Conservation (phyloP, 2,797 vertebrate genomes). For the Mionectes olivaceus region DNA sequence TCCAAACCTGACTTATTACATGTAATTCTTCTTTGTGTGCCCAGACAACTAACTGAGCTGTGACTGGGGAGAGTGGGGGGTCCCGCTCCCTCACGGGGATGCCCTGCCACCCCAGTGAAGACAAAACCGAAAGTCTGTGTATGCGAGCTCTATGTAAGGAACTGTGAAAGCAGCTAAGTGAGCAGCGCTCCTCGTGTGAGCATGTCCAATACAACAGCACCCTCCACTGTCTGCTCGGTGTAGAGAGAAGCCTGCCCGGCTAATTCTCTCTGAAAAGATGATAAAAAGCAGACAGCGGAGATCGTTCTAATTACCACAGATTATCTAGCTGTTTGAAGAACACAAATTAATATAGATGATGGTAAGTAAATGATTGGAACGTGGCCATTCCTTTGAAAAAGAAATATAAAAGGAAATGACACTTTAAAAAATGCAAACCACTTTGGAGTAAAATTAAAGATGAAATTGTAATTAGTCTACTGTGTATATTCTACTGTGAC, state of each 20-base stretch:
- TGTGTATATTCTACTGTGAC: constrained; percentile 25
- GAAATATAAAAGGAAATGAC: neutral
- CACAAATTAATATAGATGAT: constrained; percentile 26
- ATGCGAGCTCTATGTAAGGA: neutral
- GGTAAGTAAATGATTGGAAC: constrained; percentile 40
- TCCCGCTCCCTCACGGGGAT: neutral
- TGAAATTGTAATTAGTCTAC: constrained; percentile 24
- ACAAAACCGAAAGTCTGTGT: neutral
- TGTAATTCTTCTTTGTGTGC: fast-evolving
- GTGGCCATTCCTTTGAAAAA: neutral
- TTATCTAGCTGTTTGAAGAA: constrained; percentile 34
- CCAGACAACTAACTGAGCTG: neutral
- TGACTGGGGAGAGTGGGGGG: neutral
- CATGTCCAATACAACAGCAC: constrained; percentile 74
- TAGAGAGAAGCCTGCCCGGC: neutral
- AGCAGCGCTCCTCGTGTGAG: neutral
- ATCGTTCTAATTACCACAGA: constrained; percentile 39
- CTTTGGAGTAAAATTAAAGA: constrained; percentile 41
- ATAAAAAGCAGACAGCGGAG: constrained; percentile 8
- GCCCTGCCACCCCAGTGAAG: neutral
- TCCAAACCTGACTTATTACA: neutral
- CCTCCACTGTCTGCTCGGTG: constrained; percentile 60
- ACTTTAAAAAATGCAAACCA: neutral
- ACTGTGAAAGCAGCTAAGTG: fast-evolving
- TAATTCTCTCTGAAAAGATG: constrained; percentile 24